These are phyloP conservation scores for Drosophila tristis DNA, from an alignment of 1,140 invertebrate species.

Conservation along the genomic window DNA sequence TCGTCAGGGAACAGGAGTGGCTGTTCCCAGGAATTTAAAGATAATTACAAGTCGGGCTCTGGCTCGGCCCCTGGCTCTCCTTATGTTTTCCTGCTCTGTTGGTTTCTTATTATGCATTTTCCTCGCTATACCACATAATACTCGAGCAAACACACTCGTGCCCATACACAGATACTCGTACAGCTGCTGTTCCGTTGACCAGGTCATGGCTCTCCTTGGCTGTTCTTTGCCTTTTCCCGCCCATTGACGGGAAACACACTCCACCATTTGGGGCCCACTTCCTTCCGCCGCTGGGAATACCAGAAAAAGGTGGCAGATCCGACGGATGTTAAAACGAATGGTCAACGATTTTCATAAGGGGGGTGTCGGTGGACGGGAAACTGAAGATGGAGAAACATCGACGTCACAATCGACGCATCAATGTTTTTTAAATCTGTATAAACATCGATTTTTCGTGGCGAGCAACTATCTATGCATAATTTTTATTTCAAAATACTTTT, in stretches of 20 bases:
- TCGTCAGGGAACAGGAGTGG: too few species aligned
- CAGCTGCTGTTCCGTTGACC: constrained; percentile 39
- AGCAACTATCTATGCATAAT: too few species aligned
- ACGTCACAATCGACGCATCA: too few species aligned
- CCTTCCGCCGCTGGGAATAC: constrained; percentile 31
- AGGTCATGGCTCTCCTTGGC: constrained; percentile 11
- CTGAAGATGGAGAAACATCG: too few species aligned
- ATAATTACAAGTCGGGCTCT: constrained; percentile 51
- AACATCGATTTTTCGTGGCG: too few species aligned
- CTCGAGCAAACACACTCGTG: background rate
- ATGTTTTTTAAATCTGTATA: too few species aligned
- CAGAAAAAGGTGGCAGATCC: background rate
- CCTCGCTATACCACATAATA: constrained; percentile 7
- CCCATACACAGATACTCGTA: background rate
- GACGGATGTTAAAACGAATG: constrained; percentile 33
- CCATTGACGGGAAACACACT: constrained; percentile 19
- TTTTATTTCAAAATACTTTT: too few species aligned
- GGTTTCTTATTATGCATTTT: constrained; percentile 66
- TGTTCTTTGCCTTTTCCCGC: constrained; percentile 33
- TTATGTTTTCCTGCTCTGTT: constrained; percentile 17
- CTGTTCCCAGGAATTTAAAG: constrained; percentile 50
- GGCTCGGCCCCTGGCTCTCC: constrained; percentile 7
- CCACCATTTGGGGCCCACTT: constrained; percentile 51
- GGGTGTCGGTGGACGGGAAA: too few species aligned
- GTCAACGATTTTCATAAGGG: constrained; percentile 30